Evolutionary conservation across 2,888 invertebrate genomes (phyloP).

Genomic region (Tryphoninae sp.): DNA sequence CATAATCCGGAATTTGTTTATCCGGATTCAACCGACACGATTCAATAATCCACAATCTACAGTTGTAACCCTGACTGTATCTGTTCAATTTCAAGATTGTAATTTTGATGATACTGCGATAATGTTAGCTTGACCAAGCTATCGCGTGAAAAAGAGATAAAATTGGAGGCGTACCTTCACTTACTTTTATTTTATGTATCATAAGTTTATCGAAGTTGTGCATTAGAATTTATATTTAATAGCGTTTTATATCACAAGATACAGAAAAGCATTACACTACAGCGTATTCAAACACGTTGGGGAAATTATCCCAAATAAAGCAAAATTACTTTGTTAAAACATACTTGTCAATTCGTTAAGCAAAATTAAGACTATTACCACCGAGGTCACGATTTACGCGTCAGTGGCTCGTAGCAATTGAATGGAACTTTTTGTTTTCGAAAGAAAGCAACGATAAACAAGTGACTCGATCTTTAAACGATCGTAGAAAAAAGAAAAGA

Average conservation of each 20-base stretch:
- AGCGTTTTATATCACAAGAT: constrained; percentile 43
- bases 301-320: constrained; percentile 44
- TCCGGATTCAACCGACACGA: constrained; percentile 20
- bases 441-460: neutral
- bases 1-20: constrained; percentile 33
- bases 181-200: constrained; percentile 53
- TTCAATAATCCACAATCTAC: constrained; percentile 31
- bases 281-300: constrained; percentile 27
- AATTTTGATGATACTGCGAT: constrained; percentile 18
- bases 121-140: constrained; percentile 48
- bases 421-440: neutral
- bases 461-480: constrained; percentile 13
- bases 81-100: constrained; percentile 17
- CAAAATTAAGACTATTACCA: constrained; percentile 23
- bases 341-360: constrained; percentile 15
- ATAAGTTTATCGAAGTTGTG: constrained; percentile 58
- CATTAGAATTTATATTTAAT: constrained; percentile 53
- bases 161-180: constrained; percentile 21
- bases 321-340: constrained; percentile 14
- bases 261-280: constrained; percentile 1
- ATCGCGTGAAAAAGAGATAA: constrained; percentile 1
- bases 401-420: constrained; percentile 13
- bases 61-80: constrained; percentile 16
- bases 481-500: constrained; percentile 1
- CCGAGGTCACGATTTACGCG: neutral